Conservation (phyloP, 2,797 vertebrate genomes). For the Todus mexicanus region DNA sequence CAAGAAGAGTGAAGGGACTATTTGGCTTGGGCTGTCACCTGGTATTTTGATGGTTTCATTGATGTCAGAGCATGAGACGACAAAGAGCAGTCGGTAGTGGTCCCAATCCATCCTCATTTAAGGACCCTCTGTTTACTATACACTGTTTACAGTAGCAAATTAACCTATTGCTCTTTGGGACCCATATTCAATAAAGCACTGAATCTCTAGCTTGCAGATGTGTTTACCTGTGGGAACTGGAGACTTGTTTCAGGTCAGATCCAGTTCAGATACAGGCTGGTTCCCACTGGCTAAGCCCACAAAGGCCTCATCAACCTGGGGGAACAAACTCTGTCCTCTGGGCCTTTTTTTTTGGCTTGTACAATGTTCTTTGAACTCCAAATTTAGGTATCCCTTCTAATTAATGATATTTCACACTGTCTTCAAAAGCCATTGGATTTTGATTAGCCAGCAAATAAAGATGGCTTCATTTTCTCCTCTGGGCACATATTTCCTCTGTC, state of each 20-base stretch:
- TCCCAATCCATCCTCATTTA: background rate
- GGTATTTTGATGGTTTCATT: background rate
- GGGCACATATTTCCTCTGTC: constrained; percentile 75
- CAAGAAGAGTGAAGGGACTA: accelerated
- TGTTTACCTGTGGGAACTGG: background rate
- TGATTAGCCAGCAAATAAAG: constrained; percentile 79
- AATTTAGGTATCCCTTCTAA: constrained; percentile 79
- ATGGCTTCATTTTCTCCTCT: constrained; percentile 66
- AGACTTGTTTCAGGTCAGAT: background rate
- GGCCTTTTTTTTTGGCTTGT: constrained; percentile 58
- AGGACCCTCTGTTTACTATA: background rate
- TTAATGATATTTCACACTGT: constrained; percentile 82
- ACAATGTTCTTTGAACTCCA: constrained; percentile 78
- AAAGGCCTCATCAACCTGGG: constrained; percentile 30
- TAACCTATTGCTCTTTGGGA: background rate
- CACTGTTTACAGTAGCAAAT: background rate
- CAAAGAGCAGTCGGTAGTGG: background rate
- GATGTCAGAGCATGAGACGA: background rate
- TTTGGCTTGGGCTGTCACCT: background rate
- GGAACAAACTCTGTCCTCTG: constrained; percentile 48
- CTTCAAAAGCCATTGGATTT: constrained; percentile 79
- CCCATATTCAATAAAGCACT: background rate
- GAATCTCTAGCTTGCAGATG: background rate
- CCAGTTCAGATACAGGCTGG: background rate
- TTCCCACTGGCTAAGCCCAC: background rate